Conservation (phyloP, 2,888 invertebrate species). For the Chirona hameri region DNA sequence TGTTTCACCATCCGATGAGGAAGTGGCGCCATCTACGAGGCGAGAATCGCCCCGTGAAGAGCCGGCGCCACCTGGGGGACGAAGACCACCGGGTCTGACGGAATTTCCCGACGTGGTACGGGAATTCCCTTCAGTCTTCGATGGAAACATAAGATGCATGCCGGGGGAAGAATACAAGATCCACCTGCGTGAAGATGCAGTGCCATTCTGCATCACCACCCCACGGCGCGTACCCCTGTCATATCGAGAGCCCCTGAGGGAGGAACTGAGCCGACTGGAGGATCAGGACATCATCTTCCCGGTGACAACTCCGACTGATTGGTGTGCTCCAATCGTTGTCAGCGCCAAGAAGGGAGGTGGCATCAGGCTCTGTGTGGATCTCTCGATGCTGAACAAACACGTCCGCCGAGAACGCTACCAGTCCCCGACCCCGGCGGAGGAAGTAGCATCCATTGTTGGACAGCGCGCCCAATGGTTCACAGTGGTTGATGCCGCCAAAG, state of each 20-base stretch:
- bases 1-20: no score
- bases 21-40: no score
- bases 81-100: no score
- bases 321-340: no score
- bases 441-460: neutral
- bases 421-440: neutral
- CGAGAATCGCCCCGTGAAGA: no score
- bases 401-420: slow-evolving; percentile 30
- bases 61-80: no score
- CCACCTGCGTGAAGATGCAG: neutral
- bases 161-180: neutral
- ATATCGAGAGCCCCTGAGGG: neutral
- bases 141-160: neutral
- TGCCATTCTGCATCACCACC: neutral
- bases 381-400: slow-evolving; percentile 13
- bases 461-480: slow-evolving; percentile 22
- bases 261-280: neutral
- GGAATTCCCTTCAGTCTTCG: neutral
- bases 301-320: slow-evolving; percentile 29
- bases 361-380: no score
- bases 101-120: no score
- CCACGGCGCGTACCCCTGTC: slow-evolving; percentile 1
- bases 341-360: no score
- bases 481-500: slow-evolving; percentile 30
- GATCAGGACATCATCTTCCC: slow-evolving; percentile 1